Percentiles rank a stretch among this genome's conserved stretches.
These are phyloP conservation scores for Ptilodon capucinus DNA, from an alignment of 2,888 invertebrate species.

Conservation along the genomic window DNA sequence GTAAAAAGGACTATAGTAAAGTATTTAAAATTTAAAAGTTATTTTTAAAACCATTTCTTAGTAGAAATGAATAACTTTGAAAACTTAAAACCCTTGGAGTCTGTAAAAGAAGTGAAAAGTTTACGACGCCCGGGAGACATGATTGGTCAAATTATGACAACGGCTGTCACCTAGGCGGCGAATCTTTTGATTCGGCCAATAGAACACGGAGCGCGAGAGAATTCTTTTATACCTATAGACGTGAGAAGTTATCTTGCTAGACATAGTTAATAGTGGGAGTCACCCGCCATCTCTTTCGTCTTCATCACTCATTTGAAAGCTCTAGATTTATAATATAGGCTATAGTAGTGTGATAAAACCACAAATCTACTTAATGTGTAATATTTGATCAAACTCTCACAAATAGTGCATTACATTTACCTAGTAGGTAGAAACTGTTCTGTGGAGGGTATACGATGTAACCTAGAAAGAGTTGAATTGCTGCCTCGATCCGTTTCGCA, in stretches of 20 bases:
- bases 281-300: no score
- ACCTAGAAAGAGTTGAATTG: conserved; percentile 4
- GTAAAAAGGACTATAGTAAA: no score
- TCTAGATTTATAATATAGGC: no score
- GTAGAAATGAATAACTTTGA: not conserved
- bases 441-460: not conserved
- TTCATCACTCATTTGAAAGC: no score
- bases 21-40: no score
- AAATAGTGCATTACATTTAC: not conserved
- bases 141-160: conserved; percentile 57
- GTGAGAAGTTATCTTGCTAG: conserved; percentile 4
- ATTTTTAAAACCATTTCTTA: not conserved
- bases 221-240: conserved; percentile 8
- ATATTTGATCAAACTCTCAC: no score
- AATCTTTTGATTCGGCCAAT: conserved; percentile 36
- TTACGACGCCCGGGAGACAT: conserved; percentile 6
- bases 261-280: no score
- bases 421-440: not conserved
- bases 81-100: not conserved
- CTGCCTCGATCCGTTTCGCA: conserved; percentile 29
- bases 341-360: no score
- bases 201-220: conserved; percentile 33
- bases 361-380: no score
- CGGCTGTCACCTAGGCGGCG: conserved; percentile 10
- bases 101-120: conserved; percentile 3